Evolutionary conservation across 2,797 vertebrate genomes (phyloP), one percentile per base, ranked within the genome.

Genomic region (Pogoniulus pusillus): DNA sequence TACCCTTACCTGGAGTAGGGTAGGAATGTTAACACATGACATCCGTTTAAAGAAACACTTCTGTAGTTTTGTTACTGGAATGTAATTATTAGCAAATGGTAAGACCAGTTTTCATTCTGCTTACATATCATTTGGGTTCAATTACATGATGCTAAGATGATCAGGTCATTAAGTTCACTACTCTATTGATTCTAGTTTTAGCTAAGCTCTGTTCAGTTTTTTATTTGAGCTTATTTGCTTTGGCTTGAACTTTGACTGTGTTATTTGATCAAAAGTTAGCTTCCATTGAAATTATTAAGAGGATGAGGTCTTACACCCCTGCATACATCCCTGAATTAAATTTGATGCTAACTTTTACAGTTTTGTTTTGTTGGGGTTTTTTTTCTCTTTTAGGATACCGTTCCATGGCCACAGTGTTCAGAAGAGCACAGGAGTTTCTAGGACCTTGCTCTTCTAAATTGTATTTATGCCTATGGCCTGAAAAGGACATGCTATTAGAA

Each of bases 51-150:
- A 82, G 66, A 74, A 93, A 89, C 77, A 69, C 35, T 82, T 43
- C 74, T 69, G 47, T 78, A 89, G 84, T 39, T 30, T 85, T 91
- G 34, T 82, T 82, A 85, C 73, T 76, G 90, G 72, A 90, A 96
- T 51, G 45, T 89, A 92, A 95, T 91, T 96, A 93, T 85, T 91
- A 96, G 87, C 87, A 94, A 95, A 92, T 2, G 2, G 4, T 82
- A 89, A 95, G 74, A 53, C 39, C 71, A 78, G 77, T 59, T 90
- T 94, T 89, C 47, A 51, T 85, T 83, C 74, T 82, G 60, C 43
- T 89, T 89, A 94, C 81, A 76, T 87, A 80, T 91, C 10, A 63
- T 93, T 94, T 93, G 81, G 53, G 71, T 34, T 90, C 87, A 94
- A 92, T 95, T 95, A 96, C 72, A 74, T 54, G 71, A 59, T 29